phyloP scores from a whole-genome alignment of 2,888 invertebrate species.

The Epinotia bilunana region DNA sequence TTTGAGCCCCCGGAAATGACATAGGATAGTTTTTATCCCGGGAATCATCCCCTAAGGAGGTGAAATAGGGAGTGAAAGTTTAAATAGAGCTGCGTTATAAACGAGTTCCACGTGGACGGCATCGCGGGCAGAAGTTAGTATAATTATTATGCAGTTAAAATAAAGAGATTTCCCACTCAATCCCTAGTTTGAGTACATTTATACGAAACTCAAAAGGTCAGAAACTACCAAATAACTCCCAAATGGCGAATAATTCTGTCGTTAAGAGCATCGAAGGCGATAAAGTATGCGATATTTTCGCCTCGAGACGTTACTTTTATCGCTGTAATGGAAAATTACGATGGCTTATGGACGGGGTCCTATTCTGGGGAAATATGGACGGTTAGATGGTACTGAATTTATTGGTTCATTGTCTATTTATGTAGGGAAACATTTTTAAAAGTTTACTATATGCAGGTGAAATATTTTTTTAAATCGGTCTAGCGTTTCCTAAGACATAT shows the following conservation, averaged over 20 bases:
- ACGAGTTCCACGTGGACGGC: too few relatives aligned
- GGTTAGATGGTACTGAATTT: background rate
- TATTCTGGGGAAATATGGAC: constrained; percentile 20
- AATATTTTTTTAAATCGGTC: too few relatives aligned
- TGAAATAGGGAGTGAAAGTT: too few relatives aligned
- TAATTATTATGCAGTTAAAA: background rate
- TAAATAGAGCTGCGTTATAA: too few relatives aligned
- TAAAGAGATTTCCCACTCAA: background rate
- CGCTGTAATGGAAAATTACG: constrained; percentile 25
- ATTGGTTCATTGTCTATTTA: too few relatives aligned
- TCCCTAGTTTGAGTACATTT: background rate
- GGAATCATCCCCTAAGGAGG: too few relatives aligned
- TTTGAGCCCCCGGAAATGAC: too few relatives aligned
- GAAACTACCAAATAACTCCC: constrained; percentile 16
- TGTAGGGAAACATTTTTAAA: too few relatives aligned
- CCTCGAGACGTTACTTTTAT: constrained; percentile 17
- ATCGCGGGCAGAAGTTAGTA: too few relatives aligned
- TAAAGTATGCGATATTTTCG: constrained; percentile 19
- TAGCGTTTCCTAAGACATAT: too few relatives aligned
- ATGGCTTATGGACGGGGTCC: constrained; percentile 4
- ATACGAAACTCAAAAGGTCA: background rate
- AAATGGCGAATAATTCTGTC: constrained; percentile 13
- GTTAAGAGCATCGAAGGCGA: constrained; percentile 16
- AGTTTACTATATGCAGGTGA: too few relatives aligned
- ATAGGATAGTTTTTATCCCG: too few relatives aligned